Conservation (phyloP, 2,797 vertebrate species). For the Halcyon badia region DNA sequence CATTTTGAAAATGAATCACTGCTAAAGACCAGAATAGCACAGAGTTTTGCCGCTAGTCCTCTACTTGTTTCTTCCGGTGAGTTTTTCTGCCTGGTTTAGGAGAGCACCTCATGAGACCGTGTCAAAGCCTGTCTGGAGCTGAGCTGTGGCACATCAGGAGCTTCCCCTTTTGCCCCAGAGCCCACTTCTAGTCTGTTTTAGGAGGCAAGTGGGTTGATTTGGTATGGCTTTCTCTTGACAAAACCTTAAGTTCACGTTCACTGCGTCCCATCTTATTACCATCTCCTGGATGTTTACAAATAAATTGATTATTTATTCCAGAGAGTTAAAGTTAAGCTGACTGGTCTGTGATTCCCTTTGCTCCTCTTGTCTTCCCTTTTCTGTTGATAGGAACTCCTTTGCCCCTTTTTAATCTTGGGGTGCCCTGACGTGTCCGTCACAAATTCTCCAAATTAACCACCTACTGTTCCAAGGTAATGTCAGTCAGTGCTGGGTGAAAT, state of each 20-base stretch:
- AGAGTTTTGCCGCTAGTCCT: background rate
- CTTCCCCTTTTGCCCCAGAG: background rate
- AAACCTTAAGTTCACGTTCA: background rate
- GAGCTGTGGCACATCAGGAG: background rate
- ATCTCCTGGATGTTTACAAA: background rate
- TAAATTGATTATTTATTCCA: background rate
- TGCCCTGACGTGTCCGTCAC: background rate
- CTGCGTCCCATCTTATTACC: background rate
- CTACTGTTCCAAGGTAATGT: background rate
- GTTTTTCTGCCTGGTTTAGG: background rate
- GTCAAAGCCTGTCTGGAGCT: background rate
- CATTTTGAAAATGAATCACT: background rate
- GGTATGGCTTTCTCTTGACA: background rate
- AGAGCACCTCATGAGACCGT: accelerated
- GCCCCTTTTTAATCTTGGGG: background rate
- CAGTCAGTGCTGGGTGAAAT: background rate
- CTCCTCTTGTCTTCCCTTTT: background rate
- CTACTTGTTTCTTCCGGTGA: background rate
- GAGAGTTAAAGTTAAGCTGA: background rate
- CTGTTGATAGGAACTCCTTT: background rate
- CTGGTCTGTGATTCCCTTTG: background rate
- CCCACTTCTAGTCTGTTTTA: background rate
- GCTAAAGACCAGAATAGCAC: background rate
- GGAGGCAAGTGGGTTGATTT: background rate
- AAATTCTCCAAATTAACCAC: background rate